These are phyloP conservation scores for Bombus turneri DNA, from an alignment of 1,140 invertebrate species.

Conservation along the genomic window DNA sequence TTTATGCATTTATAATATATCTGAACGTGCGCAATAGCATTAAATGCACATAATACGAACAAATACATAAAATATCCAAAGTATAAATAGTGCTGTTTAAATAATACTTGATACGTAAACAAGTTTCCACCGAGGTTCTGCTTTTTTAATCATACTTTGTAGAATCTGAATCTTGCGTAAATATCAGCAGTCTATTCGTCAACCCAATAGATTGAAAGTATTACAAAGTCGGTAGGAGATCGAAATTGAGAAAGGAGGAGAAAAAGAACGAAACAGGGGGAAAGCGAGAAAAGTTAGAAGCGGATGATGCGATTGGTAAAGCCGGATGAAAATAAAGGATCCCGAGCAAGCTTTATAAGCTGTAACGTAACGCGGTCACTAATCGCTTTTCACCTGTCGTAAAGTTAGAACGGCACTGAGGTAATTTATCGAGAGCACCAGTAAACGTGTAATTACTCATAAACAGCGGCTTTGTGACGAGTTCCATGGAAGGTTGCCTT, in stretches of 20 bases:
- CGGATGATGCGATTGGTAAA: neutral
- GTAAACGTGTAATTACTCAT: slow-evolving; percentile 68
- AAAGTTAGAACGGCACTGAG: slow-evolving; percentile 53
- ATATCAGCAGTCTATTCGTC: too few relatives aligned
- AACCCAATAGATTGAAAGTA: too few relatives aligned
- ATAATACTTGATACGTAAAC: too few relatives aligned
- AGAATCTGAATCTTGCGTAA: too few relatives aligned
- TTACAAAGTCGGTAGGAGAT: neutral
- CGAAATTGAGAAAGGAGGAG: neutral
- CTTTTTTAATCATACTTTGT: too few relatives aligned
- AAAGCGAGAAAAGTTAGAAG: neutral
- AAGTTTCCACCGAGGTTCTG: too few relatives aligned
- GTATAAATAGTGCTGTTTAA: too few relatives aligned
- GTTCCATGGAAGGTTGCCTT: slow-evolving; percentile 1
- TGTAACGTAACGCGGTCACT: slow-evolving; percentile 62
- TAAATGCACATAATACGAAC: too few relatives aligned
- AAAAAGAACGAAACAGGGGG: neutral
- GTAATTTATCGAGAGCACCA: slow-evolving; percentile 64
- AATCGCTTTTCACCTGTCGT: slow-evolving; percentile 68
- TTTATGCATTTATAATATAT: too few relatives aligned
- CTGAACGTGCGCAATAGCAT: too few relatives aligned
- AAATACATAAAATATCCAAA: too few relatives aligned
- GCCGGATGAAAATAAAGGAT: slow-evolving; percentile 53
- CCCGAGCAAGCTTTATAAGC: slow-evolving; percentile 56
- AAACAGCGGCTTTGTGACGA: slow-evolving; percentile 63